Evolutionary conservation across 1,140 invertebrate genomes (phyloP).

Genomic region (Diplogasteroides magnus): DNA sequence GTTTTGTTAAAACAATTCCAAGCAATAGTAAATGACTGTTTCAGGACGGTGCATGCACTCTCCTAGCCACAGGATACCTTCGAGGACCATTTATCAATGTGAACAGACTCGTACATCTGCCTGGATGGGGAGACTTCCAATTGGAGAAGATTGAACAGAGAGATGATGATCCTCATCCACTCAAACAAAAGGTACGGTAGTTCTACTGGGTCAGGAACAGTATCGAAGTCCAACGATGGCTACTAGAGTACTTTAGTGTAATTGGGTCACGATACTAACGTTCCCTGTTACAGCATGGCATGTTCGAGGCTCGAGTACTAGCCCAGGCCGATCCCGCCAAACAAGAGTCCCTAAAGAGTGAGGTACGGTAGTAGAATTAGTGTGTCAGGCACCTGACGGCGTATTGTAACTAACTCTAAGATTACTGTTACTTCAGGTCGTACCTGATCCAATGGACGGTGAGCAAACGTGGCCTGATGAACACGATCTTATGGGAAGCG

Average conservation of each 20-base stretch:
- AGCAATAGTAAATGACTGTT: too few species aligned
- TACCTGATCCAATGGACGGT: slow-evolving; percentile 81
- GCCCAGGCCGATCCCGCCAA: background rate
- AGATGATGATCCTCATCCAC: slow-evolving; percentile 64
- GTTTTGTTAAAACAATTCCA: too few species aligned
- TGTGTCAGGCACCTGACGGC: background rate
- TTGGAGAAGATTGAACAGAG: slow-evolving; percentile 72
- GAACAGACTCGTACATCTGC: slow-evolving; percentile 80
- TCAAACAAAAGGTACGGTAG: slow-evolving; percentile 8
- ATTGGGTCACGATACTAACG: too few species aligned
- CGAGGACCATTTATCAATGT: slow-evolving; percentile 73
- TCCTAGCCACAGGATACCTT: slow-evolving; percentile 70
- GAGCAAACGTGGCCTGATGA: slow-evolving; percentile 68
- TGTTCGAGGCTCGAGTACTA: background rate
- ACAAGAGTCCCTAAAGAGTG: slow-evolving; percentile 4
- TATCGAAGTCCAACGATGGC: too few species aligned
- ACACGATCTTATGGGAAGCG: slow-evolving; percentile 70
- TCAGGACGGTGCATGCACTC: slow-evolving; percentile 5
- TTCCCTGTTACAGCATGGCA: background rate
- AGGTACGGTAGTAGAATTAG: background rate
- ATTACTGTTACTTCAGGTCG: slow-evolving; percentile 66
- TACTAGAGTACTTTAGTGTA: too few species aligned
- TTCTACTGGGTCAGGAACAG: slow-evolving; percentile 40
- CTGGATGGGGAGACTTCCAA: slow-evolving; percentile 85
- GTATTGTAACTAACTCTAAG: too few species aligned